phyloP scores from a whole-genome alignment of 2,888 invertebrate species.

The Dryococelus australis region DNA sequence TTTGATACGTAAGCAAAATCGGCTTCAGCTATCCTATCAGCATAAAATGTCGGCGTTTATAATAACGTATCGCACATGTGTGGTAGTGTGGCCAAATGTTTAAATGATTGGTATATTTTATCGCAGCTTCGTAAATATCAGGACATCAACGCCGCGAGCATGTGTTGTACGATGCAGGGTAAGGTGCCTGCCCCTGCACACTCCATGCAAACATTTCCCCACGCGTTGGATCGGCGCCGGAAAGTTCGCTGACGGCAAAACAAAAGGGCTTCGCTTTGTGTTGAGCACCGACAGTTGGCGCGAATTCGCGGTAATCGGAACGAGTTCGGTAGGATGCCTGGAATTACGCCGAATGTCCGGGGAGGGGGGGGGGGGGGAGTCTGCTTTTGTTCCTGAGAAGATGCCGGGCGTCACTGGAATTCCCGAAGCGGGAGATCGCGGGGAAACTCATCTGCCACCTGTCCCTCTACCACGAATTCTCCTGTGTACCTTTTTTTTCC shows the following conservation, averaged over 20 bases:
- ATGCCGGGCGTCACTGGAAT: slow-evolving; percentile 16
- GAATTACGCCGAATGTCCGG: background rate
- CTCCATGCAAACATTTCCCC: background rate
- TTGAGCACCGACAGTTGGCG: background rate
- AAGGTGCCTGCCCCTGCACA: background rate
- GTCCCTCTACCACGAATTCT: background rate
- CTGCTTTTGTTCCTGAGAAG: slow-evolving; percentile 5
- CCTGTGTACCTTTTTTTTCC: background rate
- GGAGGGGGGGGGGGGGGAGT: background rate
- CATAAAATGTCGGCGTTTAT: too few species aligned
- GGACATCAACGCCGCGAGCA: background rate
- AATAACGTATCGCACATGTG: too few species aligned
- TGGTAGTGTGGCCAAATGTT: too few species aligned
- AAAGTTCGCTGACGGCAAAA: background rate
- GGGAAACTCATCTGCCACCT: background rate
- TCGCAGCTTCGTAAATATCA: too few species aligned
- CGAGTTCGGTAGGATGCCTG: background rate
- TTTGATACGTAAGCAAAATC: too few species aligned
- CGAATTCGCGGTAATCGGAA: background rate
- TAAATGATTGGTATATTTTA: too few species aligned
- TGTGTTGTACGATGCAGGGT: background rate
- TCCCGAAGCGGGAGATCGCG: background rate
- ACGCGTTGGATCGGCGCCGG: background rate
- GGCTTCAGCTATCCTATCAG: too few species aligned
- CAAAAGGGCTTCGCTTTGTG: background rate